A percentile compares a stretch with the other conserved stretches of the same genome.
Evolutionary conservation across 2,888 invertebrate species (phyloP).

Genomic region (Electrophaes corylata): DNA sequence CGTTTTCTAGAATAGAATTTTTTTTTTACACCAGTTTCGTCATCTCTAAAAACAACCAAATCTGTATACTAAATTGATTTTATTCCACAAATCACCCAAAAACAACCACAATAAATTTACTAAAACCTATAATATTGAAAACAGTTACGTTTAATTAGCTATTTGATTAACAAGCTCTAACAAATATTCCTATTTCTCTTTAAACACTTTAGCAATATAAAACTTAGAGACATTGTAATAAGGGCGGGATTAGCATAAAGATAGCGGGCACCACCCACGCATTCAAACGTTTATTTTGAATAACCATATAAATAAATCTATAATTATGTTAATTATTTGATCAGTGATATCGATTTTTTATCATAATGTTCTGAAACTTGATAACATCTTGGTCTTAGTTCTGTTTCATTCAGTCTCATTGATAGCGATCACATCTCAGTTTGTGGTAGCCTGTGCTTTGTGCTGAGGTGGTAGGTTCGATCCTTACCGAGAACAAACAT

Average conservation of each 20-base stretch:
- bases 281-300: conserved; percentile 53
- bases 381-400: conserved; percentile 13
- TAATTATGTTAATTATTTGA: conserved; percentile 64
- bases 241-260: conserved; percentile 53
- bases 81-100: conserved; percentile 23
- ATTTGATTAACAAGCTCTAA: conserved; percentile 35
- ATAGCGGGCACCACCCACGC: conserved; percentile 57
- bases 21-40: too few species aligned
- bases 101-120: conserved; percentile 31
- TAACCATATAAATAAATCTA: conserved; percentile 70
- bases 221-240: conserved; percentile 44
- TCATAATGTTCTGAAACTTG: conserved; percentile 22
- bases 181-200: conserved; percentile 27
- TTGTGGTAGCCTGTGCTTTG: too few species aligned
- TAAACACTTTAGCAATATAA: conserved; percentile 47
- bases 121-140: conserved; percentile 30
- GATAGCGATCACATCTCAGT: too few species aligned
- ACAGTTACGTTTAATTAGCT: conserved; percentile 40
- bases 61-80: conserved; percentile 25
- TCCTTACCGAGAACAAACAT: too few species aligned
- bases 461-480: too few species aligned
- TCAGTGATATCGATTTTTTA: conserved; percentile 37
- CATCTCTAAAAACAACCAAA: too few species aligned
- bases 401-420: too few species aligned
- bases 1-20: too few species aligned